Conservation (phyloP, 2,797 vertebrate genomes). For the Pteronotus mesoamericanus region DNA sequence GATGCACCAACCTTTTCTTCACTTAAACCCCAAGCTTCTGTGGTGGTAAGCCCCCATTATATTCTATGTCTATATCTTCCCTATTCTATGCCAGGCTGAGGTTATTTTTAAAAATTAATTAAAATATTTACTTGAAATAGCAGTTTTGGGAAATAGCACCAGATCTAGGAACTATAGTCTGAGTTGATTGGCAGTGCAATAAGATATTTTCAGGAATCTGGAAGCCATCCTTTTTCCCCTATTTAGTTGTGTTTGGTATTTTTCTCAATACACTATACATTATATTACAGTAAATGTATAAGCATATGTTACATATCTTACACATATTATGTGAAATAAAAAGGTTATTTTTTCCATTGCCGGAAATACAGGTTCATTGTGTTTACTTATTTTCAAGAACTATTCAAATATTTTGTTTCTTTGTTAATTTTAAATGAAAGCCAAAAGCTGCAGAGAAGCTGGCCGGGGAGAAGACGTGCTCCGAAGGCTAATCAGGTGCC, state of each 20-base stretch:
- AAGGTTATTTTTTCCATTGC: background rate
- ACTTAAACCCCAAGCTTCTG: background rate
- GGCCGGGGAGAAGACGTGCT: background rate
- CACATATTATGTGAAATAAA: background rate
- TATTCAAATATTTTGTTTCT: slow-evolving; percentile 13
- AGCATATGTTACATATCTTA: background rate
- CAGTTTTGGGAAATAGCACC: background rate
- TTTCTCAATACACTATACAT: background rate
- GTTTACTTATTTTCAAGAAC: slow-evolving; percentile 28
- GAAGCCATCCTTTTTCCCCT: background rate
- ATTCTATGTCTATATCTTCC: background rate
- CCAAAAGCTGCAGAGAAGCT: background rate
- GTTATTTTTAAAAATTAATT: background rate
- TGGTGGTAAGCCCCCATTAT: background rate
- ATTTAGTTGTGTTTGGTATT: background rate
- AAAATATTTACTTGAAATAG: background rate
- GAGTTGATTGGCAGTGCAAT: background rate
- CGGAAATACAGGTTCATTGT: background rate
- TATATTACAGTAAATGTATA: background rate
- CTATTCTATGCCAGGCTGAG: background rate
- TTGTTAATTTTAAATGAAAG: background rate
- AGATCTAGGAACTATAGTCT: background rate
- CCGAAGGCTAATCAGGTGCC: background rate
- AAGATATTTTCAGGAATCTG: background rate
- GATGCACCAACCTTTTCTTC: background rate